Evolutionary conservation across 2,888 invertebrate species (phyloP).

Genomic region (Sphaerolaimus hirsutus): DNA sequence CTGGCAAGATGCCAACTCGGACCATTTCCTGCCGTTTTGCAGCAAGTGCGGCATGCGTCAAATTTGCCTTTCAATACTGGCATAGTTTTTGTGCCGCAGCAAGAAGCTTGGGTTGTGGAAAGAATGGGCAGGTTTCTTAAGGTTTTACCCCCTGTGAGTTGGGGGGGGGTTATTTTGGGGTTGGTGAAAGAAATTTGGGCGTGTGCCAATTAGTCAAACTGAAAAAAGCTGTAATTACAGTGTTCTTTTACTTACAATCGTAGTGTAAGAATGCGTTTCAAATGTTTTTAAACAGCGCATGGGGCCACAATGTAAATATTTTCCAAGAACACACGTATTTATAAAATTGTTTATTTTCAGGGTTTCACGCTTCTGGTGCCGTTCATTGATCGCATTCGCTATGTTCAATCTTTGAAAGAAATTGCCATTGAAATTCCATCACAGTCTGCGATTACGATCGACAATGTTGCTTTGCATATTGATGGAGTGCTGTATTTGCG

Average conservation of each 20-base stretch:
- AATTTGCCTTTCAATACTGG: constrained; percentile 55
- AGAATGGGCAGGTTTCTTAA: constrained; percentile 88
- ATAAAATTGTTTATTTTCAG: constrained; percentile 18
- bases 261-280: too few species aligned
- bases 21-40: too few species aligned
- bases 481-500: constrained; percentile 87
- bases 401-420: constrained; percentile 95
- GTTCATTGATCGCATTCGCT: constrained; percentile 67
- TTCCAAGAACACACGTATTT: too few species aligned
- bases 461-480: constrained; percentile 82
- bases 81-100: constrained; percentile 92
- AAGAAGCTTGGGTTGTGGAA: constrained; percentile 88
- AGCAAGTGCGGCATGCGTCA: too few species aligned
- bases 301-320: too few species aligned
- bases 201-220: too few species aligned
- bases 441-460: constrained; percentile 87
- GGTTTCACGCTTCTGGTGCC: constrained; percentile 78
- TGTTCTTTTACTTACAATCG: too few species aligned
- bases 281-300: too few species aligned
- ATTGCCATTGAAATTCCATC: constrained; percentile 96
- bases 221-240: too few species aligned
- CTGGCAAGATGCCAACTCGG: too few species aligned
- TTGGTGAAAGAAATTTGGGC: too few species aligned
- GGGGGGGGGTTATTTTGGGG: neutral
- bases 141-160: constrained; percentile 53